Base-by-base conservation (phyloP, 2,113 vertebrate species). In the Myotis yumanensis region DNA sequence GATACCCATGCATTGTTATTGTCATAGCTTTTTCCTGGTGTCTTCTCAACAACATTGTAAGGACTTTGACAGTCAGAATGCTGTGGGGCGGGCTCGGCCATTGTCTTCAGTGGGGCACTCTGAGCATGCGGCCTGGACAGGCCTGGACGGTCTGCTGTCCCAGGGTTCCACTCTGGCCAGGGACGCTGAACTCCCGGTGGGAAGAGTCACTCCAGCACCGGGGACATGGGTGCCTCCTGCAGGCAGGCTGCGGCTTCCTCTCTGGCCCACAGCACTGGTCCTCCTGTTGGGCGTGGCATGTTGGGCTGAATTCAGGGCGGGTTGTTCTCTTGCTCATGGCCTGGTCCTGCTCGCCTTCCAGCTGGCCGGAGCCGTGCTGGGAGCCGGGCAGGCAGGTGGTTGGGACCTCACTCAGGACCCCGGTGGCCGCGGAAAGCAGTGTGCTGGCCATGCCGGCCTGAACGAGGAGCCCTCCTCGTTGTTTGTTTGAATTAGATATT, bases 261-360 rank as follows among this genome's bases (percentile, higher is more conserved):
- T 89, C 72, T 57, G 3, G 25, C 28, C 28, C 4, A 0, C 8
- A 0, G 11, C 11, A 0, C 16, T 0, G 52, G 25, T 1, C 1
- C 35, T 35, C 17, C 43, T 35, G 0, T 28, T 7, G 0, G 18
- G 12, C n/a, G 0, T 4, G 15, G 54, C 28, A 0, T 2, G 0
- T 5, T 8, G 15, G 62, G 69, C 90, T 35, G 86, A 18, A 7
- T 28, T 77, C 82, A 73, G 86, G 62, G 75, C 71, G 30, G n/a
- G n/a, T n/a, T n/a, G n/a, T n/a, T n/a, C n/a, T n/a, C n/a, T n/a
- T n/a, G n/a, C n/a, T n/a, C n/a, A n/a, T n/a, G 16, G 18, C 72
- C 92, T 6, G 35, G 43, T 4, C 75, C 23, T 52, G 40, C 68
- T 62, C 3, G 6, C 48, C 0, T 0, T 17, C n/a, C 35, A 0